Evolutionary conservation across 1,140 invertebrate genomes (phyloP).

Genomic region (Papilio polyxenes): DNA sequence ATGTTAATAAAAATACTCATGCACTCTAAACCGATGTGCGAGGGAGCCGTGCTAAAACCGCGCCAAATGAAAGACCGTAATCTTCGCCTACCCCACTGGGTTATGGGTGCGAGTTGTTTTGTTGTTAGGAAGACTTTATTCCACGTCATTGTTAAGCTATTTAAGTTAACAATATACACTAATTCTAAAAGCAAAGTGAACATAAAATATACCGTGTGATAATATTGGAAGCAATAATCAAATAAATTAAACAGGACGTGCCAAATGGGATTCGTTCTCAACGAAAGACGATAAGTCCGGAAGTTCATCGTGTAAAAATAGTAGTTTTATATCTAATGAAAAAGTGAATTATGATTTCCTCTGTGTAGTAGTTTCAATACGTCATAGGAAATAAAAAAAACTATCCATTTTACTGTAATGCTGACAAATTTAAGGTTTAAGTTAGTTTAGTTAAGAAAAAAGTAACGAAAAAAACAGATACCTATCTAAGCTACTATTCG

Average conservation of each 20-base stretch:
- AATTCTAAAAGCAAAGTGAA: neutral
- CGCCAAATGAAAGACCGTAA: too few relatives aligned
- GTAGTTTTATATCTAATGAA: neutral
- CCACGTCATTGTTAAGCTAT: too few relatives aligned
- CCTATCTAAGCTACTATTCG: too few relatives aligned
- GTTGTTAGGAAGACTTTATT: too few relatives aligned
- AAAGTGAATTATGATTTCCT: conserved; percentile 19
- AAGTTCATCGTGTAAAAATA: conserved; percentile 1
- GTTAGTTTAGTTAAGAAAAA: too few relatives aligned
- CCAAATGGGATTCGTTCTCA: conserved; percentile 4
- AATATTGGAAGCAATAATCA: conserved; percentile 32
- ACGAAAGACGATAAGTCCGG: conserved; percentile 13
- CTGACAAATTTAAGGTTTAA: neutral
- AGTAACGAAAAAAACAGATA: too few relatives aligned
- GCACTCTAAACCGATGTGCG: too few relatives aligned
- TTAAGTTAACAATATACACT: neutral
- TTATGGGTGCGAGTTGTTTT: too few relatives aligned
- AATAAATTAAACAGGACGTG: neutral
- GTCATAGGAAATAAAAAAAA: neutral
- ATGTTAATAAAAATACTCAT: too few relatives aligned
- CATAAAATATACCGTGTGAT: conserved; percentile 30
- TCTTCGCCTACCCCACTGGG: too few relatives aligned
- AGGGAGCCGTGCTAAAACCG: too few relatives aligned
- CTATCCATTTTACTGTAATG: neutral
- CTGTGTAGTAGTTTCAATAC: neutral